Base-by-base conservation (phyloP, 2,113 vertebrate genomes). In the Solea senegalensis region DNA sequence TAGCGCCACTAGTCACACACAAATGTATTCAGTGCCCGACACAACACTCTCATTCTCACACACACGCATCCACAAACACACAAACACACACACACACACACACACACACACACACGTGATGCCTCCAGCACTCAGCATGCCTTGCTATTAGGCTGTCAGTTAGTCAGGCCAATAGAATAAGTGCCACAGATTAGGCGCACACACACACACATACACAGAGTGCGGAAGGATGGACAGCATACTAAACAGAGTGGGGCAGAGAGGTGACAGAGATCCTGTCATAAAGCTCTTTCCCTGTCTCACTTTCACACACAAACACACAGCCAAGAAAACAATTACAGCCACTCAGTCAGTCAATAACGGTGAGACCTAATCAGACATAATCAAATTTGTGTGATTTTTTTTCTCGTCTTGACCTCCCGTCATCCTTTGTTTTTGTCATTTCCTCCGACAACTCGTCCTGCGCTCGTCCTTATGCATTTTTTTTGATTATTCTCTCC, bases 141-240 rank as follows among this genome's bases (percentile, higher is more conserved):
- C 63, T 81, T 48, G 65, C 77, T 71, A 88, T 91, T 90, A 89
- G 89, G 70, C 85, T 86, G 88, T 89, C 86, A 87, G 81, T 90
- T 88, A 85, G 86, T 82, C 85, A 67, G 79, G 87, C 90, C 90
- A 92, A 88, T 80, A 88, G 90, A 90, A 91, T 88, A 91, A 89
- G 87, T 83, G 81, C 54, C 26, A 69, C 71, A 83, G 88, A 92
- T 92, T 89, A 90, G 82, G 65, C 62, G 13, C 28, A 78, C 76
- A 83, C 68, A 90, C 40, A 74, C 84, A 78, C 69, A 69, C 59
- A 72, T 79, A 53, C 68, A 70, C 75, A 80, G 3, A 13, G 45
- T 48, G 45, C 45, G 12, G 45, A 10, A 48, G 76, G 63, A 70
- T 49, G 73, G 74, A 71, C 72, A 52, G 92, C 83, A 91, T 90